Conservation (phyloP, 2,113 vertebrate genomes). For the Neodon shergylaensis region DNA sequence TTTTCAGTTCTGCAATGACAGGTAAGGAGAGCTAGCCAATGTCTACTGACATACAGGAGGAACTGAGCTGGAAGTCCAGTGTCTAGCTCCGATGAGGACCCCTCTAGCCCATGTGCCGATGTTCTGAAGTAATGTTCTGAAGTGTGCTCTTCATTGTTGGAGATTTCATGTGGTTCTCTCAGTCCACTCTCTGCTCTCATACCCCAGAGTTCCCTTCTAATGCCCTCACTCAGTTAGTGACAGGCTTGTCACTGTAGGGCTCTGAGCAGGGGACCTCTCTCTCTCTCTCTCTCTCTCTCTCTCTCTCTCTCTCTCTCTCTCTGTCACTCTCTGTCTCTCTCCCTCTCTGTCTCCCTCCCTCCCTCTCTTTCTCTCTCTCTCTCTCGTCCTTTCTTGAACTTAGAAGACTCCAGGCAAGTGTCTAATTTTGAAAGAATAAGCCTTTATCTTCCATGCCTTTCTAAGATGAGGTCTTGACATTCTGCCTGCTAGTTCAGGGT, state of each 20-base stretch:
- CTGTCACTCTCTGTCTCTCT: too few species aligned
- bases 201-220: background rate
- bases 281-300: background rate
- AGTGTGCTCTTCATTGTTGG: rapidly evolving
- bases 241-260: background rate
- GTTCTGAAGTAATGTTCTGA: too few species aligned
- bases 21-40: background rate
- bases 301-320: too few species aligned
- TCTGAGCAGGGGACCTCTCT: background rate
- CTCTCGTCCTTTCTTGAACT: background rate
- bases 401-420: background rate
- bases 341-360: background rate
- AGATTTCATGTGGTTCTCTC: background rate
- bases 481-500: background rate
- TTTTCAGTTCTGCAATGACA: background rate
- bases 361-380: background rate
- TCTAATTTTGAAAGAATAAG: background rate
- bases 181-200: background rate
- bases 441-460: background rate
- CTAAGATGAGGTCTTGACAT: background rate
- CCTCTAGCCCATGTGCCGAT: too few species aligned
- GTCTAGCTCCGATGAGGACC: background rate
- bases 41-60: background rate
- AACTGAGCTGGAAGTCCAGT: background rate
- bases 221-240: background rate